Conservation (phyloP, 2,888 invertebrate genomes). For the Scaptomyza caliginosa region DNA sequence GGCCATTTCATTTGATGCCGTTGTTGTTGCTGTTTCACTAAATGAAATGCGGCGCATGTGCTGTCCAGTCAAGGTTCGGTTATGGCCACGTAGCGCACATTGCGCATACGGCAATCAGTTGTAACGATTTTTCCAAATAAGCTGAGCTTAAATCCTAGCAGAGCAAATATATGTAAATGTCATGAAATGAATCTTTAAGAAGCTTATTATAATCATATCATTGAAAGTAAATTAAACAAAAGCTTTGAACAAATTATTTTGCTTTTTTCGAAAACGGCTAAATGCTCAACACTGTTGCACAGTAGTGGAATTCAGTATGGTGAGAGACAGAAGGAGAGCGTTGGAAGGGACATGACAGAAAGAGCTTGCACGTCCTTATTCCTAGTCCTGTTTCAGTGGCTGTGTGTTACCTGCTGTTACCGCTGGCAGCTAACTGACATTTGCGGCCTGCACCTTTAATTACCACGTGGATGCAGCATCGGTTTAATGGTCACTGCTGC, state of each 20-base stretch:
- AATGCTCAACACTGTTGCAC: background rate
- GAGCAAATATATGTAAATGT: no score
- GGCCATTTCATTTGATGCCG: conserved; percentile 11
- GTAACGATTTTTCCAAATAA: background rate
- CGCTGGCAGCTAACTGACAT: conserved; percentile 51
- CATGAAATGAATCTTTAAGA: no score
- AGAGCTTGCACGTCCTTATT: conserved; percentile 22
- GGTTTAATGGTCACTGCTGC: conserved; percentile 54
- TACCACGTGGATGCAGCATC: conserved; percentile 60
- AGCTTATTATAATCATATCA: no score
- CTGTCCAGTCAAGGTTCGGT: conserved; percentile 29
- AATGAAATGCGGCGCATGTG: conserved; percentile 66
- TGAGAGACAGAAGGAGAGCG: background rate
- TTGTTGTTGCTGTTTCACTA: conserved; percentile 38
- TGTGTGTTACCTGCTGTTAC: conserved; percentile 9
- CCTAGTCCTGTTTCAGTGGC: conserved; percentile 18
- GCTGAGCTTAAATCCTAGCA: conserved; percentile 38
- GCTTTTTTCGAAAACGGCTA: background rate
- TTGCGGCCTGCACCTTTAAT: conserved; percentile 64
- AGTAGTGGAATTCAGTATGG: background rate
- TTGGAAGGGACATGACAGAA: background rate
- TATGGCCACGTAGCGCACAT: conserved; percentile 67
- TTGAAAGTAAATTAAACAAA: no score
- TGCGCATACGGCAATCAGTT: conserved; percentile 67
- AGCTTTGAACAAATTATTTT: no score